phyloP scores from a whole-genome alignment of 2,113 vertebrate species.

The Formicarius rufipectus region DNA sequence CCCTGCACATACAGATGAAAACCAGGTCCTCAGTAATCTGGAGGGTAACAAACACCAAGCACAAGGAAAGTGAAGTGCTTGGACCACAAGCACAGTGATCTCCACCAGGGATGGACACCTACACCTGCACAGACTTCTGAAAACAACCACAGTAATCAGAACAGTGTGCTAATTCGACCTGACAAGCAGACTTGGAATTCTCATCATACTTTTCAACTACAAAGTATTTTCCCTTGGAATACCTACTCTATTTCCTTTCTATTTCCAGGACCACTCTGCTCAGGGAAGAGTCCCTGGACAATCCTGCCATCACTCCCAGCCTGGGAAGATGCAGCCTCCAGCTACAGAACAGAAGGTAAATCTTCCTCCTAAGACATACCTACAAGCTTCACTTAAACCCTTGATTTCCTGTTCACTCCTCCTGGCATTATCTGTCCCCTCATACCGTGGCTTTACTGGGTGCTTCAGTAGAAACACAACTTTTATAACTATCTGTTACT shows the following conservation, averaged over 20 bases:
- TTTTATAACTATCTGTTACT: constrained; percentile 10
- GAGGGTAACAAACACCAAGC: background rate
- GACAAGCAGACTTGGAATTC: background rate
- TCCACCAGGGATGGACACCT: background rate
- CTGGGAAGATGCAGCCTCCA: background rate
- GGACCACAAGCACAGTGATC: background rate
- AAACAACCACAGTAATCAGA: background rate
- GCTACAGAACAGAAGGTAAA: background rate
- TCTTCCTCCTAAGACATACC: background rate
- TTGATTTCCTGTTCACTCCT: background rate
- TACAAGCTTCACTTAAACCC: background rate
- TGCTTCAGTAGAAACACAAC: background rate
- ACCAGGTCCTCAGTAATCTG: background rate
- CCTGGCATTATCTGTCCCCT: background rate
- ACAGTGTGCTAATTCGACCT: background rate
- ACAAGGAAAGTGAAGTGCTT: background rate
- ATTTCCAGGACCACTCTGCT: background rate
- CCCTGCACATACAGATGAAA: background rate
- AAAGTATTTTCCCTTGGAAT: background rate
- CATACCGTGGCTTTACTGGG: background rate
- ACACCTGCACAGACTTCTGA: background rate
- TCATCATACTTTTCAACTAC: background rate
- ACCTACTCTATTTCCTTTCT: background rate
- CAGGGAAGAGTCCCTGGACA: background rate
- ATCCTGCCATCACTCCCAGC: background rate